phyloP scores from a whole-genome alignment of 2,888 invertebrate genomes.

The Auanema freiburgensis region DNA sequence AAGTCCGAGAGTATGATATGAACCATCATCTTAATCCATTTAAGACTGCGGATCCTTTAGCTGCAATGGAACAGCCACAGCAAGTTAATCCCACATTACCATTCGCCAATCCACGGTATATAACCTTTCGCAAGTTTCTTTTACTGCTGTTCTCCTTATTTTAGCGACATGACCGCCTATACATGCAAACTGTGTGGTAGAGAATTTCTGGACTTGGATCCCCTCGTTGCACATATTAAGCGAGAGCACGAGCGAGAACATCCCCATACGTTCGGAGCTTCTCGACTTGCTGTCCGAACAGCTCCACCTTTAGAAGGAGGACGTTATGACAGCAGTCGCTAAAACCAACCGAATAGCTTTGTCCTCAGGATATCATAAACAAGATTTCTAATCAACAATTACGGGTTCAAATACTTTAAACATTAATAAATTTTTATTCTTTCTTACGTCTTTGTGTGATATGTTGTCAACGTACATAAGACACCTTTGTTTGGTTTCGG shows the following conservation, averaged over 20 bases:
- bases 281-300: slow-evolving; percentile 30
- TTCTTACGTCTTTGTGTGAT: no score
- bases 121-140: not conserved
- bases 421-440: no score
- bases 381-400: no score
- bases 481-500: no score
- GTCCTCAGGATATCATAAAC: no score
- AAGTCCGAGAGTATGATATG: no score
- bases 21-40: not conserved
- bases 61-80: not conserved
- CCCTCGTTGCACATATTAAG: slow-evolving; percentile 34
- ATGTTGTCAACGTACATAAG: no score
- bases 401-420: no score
- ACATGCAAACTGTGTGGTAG: slow-evolving; percentile 39
- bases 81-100: not conserved
- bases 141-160: not conserved
- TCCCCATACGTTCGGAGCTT: slow-evolving; percentile 23
- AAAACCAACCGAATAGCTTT: not conserved
- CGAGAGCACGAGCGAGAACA: slow-evolving; percentile 33
- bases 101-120: not conserved
- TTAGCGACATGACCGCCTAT: slow-evolving; percentile 16
- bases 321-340: not conserved
- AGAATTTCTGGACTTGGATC: slow-evolving; percentile 32
- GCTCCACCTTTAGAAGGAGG: slow-evolving; percentile 9
- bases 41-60: slow-evolving; percentile 15